Percentiles rank a stretch among this genome's conserved stretches.
phyloP scores from a whole-genome alignment of 2,888 invertebrate genomes.

The Gastrophysa polygoni region DNA sequence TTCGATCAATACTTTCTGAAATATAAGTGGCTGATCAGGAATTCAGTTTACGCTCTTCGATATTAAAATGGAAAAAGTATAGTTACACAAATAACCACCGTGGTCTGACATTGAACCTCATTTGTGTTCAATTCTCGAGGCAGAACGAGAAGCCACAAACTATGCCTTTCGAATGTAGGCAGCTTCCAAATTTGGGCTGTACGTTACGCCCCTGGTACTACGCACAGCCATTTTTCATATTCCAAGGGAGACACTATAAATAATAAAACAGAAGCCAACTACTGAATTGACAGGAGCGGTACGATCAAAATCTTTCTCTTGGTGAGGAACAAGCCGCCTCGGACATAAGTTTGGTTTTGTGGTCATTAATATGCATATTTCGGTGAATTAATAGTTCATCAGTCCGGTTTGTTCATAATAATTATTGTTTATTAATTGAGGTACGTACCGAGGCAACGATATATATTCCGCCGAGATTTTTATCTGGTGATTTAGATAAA shows the following conservation, averaged over 20 bases:
- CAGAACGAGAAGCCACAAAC: too few species aligned
- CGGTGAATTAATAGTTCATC: slow-evolving; percentile 37
- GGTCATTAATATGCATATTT: slow-evolving; percentile 42
- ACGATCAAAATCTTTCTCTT: slow-evolving; percentile 38
- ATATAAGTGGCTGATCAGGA: too few species aligned
- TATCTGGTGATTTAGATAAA: slow-evolving; percentile 13
- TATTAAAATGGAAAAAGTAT: too few species aligned
- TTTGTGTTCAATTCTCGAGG: too few species aligned
- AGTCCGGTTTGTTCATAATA: slow-evolving; percentile 31
- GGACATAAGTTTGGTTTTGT: slow-evolving; percentile 27
- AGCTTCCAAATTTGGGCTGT: not conserved
- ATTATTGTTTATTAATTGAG: slow-evolving; percentile 33
- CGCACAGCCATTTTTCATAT: slow-evolving; percentile 30
- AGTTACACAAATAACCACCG: too few species aligned
- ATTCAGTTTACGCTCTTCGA: too few species aligned
- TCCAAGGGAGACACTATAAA: slow-evolving; percentile 37
- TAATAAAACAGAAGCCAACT: slow-evolving; percentile 45
- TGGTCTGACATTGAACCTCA: too few species aligned
- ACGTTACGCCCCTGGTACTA: slow-evolving; percentile 21
- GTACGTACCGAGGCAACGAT: slow-evolving; percentile 7
- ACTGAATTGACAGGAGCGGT: slow-evolving; percentile 43
- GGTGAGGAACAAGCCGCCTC: slow-evolving; percentile 23
- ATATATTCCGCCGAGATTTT: slow-evolving; percentile 8
- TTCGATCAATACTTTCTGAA: too few species aligned
- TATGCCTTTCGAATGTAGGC: too few species aligned